A percentile compares a stretch with the other conserved stretches of the same genome.
Conservation (phyloP, 64 coral and sea anemone species). For the Pachyseris speciosa region DNA sequence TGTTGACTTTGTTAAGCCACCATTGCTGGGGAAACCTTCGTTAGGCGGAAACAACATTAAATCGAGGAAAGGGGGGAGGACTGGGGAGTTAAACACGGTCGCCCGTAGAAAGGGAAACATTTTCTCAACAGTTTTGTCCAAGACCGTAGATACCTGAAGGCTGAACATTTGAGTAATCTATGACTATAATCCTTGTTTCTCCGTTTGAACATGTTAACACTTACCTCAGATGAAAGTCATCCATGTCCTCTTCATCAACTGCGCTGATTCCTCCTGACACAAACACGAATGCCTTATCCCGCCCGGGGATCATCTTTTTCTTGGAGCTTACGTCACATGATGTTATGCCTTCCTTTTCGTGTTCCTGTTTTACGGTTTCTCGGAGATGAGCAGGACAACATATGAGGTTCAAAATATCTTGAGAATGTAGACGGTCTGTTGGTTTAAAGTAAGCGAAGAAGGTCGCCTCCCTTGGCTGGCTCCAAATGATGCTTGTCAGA, state of each 20-base stretch:
- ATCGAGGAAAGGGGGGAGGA: too few species aligned
- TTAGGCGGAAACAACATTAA: too few species aligned
- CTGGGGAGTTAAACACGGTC: too few species aligned
- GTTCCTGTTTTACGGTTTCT: not conserved
- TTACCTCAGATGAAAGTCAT: not conserved
- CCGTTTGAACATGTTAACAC: not conserved
- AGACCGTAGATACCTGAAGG: too few species aligned
- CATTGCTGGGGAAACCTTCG: too few species aligned
- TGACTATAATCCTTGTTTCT: too few species aligned
- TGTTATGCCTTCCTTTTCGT: not conserved
- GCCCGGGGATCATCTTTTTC: not conserved
- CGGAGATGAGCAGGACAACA: constrained; percentile 1
- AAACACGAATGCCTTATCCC: constrained; percentile 2
- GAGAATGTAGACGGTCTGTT: not conserved
- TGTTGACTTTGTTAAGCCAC: too few species aligned
- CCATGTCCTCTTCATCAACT: not conserved
- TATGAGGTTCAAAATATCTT: constrained; percentile 22
- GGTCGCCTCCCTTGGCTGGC: not conserved
- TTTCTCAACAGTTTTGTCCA: too few species aligned
- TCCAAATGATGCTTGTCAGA: constrained; percentile 12
- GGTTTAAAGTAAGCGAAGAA: constrained; percentile 26
- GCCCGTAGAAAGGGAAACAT: too few species aligned
- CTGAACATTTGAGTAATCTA: too few species aligned
- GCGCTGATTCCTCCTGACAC: not conserved
- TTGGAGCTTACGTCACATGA: not conserved